Evolutionary conservation across 1,140 invertebrate species (phyloP).

Genomic region (Wiebesia pumilae): DNA sequence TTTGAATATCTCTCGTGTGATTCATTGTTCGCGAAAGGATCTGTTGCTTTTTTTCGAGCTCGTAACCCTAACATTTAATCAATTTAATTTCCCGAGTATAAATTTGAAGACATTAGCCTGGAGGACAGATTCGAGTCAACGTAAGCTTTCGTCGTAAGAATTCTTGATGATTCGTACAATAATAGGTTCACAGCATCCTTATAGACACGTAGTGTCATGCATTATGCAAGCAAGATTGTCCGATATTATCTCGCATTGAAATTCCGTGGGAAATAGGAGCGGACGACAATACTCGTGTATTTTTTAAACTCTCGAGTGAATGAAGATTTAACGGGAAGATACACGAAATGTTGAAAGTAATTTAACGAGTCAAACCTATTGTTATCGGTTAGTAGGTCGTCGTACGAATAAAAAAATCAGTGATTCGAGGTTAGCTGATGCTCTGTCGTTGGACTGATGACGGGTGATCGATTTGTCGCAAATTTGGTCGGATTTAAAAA

Average conservation of each 20-base stretch:
- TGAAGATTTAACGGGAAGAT: neutral
- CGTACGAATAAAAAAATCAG: no score
- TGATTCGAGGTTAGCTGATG: no score
- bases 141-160: neutral
- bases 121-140: neutral
- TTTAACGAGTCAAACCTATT: no score
- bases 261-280: neutral
- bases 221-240: neutral
- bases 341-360: neutral
- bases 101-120: neutral
- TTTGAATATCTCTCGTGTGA: constrained; percentile 34
- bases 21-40: constrained; percentile 25
- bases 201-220: neutral
- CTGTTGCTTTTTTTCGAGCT: neutral
- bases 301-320: neutral
- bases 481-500: no score
- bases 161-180: neutral
- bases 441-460: no score
- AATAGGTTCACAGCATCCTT: neutral
- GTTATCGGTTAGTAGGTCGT: no score
- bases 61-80: neutral
- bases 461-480: no score
- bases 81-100: neutral
- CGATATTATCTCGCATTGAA: neutral
- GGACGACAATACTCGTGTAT: neutral